A percentile compares a stretch with the other conserved stretches of the same genome.
These are phyloP conservation scores for Dipodomys stephensi DNA, from an alignment of 2,113 vertebrate species.

Conservation along the genomic window DNA sequence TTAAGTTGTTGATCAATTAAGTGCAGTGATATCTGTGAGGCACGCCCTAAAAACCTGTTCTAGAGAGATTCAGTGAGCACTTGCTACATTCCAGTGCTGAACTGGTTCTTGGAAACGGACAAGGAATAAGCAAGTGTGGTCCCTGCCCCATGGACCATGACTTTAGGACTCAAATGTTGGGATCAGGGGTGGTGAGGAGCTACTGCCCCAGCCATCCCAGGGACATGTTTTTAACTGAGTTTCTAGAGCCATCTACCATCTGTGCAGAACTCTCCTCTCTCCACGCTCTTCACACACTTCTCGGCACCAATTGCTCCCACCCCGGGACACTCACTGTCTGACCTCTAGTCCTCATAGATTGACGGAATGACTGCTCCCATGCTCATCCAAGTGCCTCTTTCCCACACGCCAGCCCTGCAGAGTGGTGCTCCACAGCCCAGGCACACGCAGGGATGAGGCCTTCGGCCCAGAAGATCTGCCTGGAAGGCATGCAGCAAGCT, in stretches of 20 bases:
- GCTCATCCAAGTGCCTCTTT: background rate
- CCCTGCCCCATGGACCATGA: background rate
- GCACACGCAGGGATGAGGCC: rapidly evolving
- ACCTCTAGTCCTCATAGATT: background rate
- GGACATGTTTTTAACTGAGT: background rate
- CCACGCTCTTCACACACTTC: background rate
- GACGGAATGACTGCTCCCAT: background rate
- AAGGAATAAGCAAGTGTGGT: rapidly evolving
- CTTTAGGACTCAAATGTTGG: background rate
- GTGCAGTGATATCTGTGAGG: background rate
- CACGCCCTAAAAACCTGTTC: background rate
- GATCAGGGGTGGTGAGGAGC: background rate
- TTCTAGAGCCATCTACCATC: background rate
- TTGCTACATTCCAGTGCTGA: too few relatives aligned
- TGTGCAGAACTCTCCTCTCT: rapidly evolving
- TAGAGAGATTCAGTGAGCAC: background rate
- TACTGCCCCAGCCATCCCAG: background rate
- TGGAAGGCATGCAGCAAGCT: too few relatives aligned
- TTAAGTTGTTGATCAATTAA: background rate
- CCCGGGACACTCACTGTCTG: background rate
- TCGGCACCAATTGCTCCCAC: background rate
- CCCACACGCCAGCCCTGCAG: background rate
- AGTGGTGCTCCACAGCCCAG: rapidly evolving
- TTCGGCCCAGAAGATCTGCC: background rate
- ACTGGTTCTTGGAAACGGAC: background rate